A percentile compares a stretch with the other conserved stretches of the same genome.
phyloP scores from a whole-genome alignment of 1,140 invertebrate species.

The Hypsibius dujardini region DNA sequence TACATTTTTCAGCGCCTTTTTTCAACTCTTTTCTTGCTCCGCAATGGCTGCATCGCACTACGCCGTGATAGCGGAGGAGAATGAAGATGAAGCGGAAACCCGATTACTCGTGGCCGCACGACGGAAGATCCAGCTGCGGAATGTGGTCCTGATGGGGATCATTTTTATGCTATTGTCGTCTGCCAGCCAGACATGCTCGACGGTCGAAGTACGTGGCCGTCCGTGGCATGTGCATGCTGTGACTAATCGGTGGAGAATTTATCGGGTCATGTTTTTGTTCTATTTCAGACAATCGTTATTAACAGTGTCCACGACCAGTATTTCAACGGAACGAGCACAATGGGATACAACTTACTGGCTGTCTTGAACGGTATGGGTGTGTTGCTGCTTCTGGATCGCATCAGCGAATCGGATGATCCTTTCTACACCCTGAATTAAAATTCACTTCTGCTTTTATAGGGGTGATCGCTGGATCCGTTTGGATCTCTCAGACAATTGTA shows the following conservation, averaged over 20 bases:
- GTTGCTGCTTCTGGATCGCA: too few species aligned
- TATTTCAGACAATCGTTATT: conserved; percentile 10
- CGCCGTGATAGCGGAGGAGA: too few species aligned
- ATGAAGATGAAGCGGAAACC: too few species aligned
- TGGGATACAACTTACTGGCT: conserved; percentile 10
- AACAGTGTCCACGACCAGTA: conserved; percentile 11
- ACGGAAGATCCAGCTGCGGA: conserved; percentile 29
- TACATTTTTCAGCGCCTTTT: too few species aligned
- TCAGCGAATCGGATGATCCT: too few species aligned
- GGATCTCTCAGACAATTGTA: conserved; percentile 6
- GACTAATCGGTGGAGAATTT: too few species aligned
- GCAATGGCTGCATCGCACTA: too few species aligned
- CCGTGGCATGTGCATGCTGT: too few species aligned
- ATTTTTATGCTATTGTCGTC: conserved; percentile 85
- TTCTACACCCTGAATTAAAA: too few species aligned
- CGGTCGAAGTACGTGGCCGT: conserved; percentile 67
- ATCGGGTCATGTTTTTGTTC: neutral
- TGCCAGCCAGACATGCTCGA: conserved; percentile 79
- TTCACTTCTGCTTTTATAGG: neutral
- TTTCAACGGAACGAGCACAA: conserved; percentile 10
- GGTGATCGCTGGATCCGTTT: conserved; percentile 9
- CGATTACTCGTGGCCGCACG: neutral
- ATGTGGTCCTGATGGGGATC: conserved; percentile 64
- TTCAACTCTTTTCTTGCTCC: too few species aligned
- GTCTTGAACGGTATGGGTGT: neutral